Percentiles rank a stretch among this genome's conserved stretches.
Conservation (phyloP, 2,797 vertebrate genomes). For the Pterois miles region DNA sequence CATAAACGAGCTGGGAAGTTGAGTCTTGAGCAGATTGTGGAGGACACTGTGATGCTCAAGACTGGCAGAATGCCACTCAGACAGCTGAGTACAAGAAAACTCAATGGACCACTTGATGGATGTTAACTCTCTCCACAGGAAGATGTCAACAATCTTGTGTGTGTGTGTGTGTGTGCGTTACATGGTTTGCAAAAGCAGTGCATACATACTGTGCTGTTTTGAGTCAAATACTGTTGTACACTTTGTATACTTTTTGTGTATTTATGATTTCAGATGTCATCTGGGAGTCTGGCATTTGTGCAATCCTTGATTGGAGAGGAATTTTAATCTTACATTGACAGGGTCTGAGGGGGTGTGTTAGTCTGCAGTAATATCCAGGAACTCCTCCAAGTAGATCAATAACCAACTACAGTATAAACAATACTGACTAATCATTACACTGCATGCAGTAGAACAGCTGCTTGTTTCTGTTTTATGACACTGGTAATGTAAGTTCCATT, state of each 20-base stretch:
- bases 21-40: background rate
- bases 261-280: background rate
- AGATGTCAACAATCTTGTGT: background rate
- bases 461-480: background rate
- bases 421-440: background rate
- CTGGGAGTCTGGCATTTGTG: background rate
- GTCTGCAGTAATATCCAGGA: background rate
- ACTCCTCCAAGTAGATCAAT: background rate
- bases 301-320: background rate
- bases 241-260: background rate
- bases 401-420: background rate
- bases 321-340: background rate
- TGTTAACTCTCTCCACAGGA: no score
- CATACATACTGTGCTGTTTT: background rate
- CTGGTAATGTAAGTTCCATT: background rate
- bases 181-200: background rate
- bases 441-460: background rate
- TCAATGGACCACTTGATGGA: no score
- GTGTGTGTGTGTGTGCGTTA: background rate
- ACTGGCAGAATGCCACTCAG: background rate
- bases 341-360: background rate
- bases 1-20: background rate
- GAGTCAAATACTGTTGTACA: no score
- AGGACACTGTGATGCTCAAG: background rate
- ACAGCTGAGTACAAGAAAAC: background rate